Conservation (phyloP, 2,797 vertebrate genomes). For the Rhinogobio ventralis region DNA sequence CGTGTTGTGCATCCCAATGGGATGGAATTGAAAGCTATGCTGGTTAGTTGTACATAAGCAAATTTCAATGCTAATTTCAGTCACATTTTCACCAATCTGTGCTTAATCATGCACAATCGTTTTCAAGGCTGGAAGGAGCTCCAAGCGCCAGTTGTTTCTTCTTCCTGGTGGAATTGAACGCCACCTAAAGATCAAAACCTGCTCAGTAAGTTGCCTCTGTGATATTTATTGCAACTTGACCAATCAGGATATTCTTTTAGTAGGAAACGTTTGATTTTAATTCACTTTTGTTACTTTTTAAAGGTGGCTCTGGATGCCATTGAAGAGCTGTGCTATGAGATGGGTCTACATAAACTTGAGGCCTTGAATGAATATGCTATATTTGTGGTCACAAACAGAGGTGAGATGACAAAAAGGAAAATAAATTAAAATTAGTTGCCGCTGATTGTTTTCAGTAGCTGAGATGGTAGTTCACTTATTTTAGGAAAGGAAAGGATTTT, state of each 20-base stretch:
- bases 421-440: not conserved
- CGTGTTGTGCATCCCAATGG: slow-evolving; percentile 86
- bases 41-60: slow-evolving; percentile 80
- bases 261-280: not conserved
- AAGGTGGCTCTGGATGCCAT: slow-evolving; percentile 92
- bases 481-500: not conserved
- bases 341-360: slow-evolving; percentile 87
- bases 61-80: not conserved
- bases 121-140: slow-evolving; percentile 90
- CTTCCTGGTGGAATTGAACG: slow-evolving; percentile 92
- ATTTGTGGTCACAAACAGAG: slow-evolving; percentile 89
- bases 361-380: slow-evolving; percentile 90
- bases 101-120: not conserved
- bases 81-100: not conserved
- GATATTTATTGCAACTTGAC: not conserved
- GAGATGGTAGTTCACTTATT: not conserved
- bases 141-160: slow-evolving; percentile 95
- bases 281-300: not conserved
- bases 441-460: not conserved
- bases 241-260: not conserved
- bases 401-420: slow-evolving; percentile 69
- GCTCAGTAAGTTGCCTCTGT: slow-evolving; percentile 82
- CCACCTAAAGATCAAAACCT: slow-evolving; percentile 96
- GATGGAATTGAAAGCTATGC: slow-evolving; percentile 94
- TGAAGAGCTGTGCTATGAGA: slow-evolving; percentile 92